These are phyloP conservation scores for Orius insidiosus DNA, from an alignment of 1,140 invertebrate genomes.

Conservation along the genomic window DNA sequence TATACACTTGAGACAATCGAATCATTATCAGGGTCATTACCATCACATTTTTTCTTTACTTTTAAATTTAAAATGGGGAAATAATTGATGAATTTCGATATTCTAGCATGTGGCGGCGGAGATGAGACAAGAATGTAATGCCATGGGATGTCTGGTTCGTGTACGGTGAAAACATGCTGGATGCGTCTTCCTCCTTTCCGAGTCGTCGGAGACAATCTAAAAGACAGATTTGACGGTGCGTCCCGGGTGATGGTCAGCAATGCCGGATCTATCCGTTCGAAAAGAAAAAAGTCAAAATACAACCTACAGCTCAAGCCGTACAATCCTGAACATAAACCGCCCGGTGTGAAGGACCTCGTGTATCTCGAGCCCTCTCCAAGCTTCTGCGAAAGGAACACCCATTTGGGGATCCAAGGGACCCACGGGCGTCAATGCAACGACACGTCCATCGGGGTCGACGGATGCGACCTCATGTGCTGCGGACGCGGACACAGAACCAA, in stretches of 20 bases:
- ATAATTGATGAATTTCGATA: not conserved
- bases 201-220: constrained; percentile 71
- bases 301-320: constrained; percentile 71
- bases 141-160: constrained; percentile 83
- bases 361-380: constrained; percentile 81
- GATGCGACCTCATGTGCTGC: constrained; percentile 93
- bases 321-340: constrained; percentile 78
- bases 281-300: constrained; percentile 44
- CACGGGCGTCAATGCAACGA: constrained; percentile 80
- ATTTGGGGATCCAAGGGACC: constrained; percentile 68
- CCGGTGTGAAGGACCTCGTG: constrained; percentile 73
- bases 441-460: constrained; percentile 79
- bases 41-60: no score
- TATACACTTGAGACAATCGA: no score
- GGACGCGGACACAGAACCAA: constrained; percentile 78
- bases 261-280: constrained; percentile 36
- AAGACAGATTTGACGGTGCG: constrained; percentile 82
- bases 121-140: constrained; percentile 85
- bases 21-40: no score
- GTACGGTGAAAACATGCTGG: constrained; percentile 83
- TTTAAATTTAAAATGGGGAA: not conserved
- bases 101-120: constrained; percentile 85
- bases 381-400: constrained; percentile 76
- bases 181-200: constrained; percentile 73
- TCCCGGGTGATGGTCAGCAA: constrained; percentile 70